phyloP scores from a whole-genome alignment of 2,888 invertebrate genomes.

The Sepioteuthis lessoniana region DNA sequence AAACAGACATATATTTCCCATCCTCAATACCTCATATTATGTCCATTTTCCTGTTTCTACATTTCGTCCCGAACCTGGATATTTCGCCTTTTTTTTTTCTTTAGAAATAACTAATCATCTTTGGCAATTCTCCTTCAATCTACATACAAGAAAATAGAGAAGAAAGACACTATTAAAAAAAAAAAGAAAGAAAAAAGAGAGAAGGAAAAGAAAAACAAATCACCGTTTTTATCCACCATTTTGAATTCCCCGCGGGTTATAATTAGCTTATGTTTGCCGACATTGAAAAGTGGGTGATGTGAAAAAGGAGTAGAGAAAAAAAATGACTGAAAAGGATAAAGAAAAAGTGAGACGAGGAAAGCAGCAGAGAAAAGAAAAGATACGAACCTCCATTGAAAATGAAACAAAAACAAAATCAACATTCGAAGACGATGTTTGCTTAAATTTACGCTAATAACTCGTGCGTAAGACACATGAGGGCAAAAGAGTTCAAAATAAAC shows the following conservation, averaged over 20 bases:
- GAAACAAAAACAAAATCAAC: neutral
- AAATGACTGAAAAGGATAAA: neutral
- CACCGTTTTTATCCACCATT: neutral
- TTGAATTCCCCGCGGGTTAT: neutral
- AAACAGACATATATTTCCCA: neutral
- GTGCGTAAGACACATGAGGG: neutral
- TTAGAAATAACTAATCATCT: neutral
- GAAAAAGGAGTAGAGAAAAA: neutral
- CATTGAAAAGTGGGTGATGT: slow-evolving; percentile 33
- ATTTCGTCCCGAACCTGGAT: neutral
- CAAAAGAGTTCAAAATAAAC: neutral
- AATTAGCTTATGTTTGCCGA: slow-evolving; percentile 14
- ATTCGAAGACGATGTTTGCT: neutral
- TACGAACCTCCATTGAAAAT: neutral
- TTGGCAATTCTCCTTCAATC: neutral
- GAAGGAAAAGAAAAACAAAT: neutral
- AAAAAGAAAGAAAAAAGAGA: neutral
- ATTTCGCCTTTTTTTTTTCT: neutral
- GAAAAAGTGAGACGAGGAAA: neutral
- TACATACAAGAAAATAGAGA: neutral
- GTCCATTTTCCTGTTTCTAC: neutral
- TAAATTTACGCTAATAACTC: neutral
- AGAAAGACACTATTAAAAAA: neutral
- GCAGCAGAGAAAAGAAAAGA: neutral
- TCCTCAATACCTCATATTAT: neutral